A percentile compares a stretch with the other conserved stretches of the same genome.
These are phyloP conservation scores for Muscina levida DNA, from an alignment of 2,888 invertebrate genomes.

Conservation along the genomic window DNA sequence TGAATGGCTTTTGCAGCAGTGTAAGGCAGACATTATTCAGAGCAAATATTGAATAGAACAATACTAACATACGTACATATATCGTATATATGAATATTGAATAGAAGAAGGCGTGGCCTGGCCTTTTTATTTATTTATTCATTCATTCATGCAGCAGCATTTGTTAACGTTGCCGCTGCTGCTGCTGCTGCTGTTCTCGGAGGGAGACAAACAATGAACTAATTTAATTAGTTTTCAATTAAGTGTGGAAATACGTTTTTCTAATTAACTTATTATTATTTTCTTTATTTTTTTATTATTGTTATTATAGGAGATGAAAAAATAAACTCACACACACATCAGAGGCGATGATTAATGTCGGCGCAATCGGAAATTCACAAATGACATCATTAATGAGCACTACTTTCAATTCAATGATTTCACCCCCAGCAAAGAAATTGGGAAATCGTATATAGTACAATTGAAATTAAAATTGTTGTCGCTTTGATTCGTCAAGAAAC, in stretches of 20 bases:
- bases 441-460: background rate
- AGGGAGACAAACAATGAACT: conserved; percentile 57
- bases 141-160: conserved; percentile 12
- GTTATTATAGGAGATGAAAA: background rate
- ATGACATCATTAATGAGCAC: conserved; percentile 55
- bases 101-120: conserved; percentile 36
- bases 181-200: background rate
- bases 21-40: background rate
- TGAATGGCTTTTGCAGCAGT: conserved; percentile 16
- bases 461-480: background rate
- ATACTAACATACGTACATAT: too few species aligned
- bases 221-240: conserved; percentile 66
- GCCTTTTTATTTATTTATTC: conserved; percentile 12
- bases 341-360: conserved; percentile 49
- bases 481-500: background rate
- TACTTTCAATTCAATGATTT: conserved; percentile 28
- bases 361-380: conserved; percentile 49
- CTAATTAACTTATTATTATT: conserved; percentile 62
- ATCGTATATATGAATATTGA: conserved; percentile 7
- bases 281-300: background rate
- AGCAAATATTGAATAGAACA: too few species aligned
- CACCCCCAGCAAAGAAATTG: conserved; percentile 9
- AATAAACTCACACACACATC: background rate
- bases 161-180: background rate
- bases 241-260: conserved; percentile 66